These are phyloP conservation scores for Bradypodion pumilum DNA, from an alignment of 2,797 vertebrate genomes.

Conservation along the genomic window DNA sequence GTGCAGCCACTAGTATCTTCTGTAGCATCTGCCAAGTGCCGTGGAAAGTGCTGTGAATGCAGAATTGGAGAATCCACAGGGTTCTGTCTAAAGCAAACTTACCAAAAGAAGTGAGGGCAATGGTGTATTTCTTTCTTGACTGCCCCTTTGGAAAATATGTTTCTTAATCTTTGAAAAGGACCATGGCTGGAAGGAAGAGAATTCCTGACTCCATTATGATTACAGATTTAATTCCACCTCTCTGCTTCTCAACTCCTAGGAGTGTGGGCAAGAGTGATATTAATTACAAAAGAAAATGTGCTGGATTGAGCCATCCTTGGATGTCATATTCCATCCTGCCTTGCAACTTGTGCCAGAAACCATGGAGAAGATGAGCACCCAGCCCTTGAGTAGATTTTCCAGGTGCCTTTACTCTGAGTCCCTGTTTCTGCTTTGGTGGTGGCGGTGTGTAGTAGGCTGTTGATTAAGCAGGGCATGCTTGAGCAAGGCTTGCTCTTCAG, in stretches of 20 bases:
- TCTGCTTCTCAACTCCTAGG: neutral
- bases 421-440: neutral
- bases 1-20: constrained; percentile 1
- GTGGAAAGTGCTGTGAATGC: constrained; percentile 9
- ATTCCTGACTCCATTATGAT: neutral
- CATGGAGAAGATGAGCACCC: neutral
- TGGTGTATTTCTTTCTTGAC: neutral
- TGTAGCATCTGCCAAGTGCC: constrained; percentile 13
- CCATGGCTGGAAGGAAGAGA: no score
- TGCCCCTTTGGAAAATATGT: neutral
- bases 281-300: neutral
- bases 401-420: neutral
- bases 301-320: neutral
- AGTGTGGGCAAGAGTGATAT: neutral
- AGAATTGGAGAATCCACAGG: neutral
- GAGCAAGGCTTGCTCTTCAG: rapidly evolving
- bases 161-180: neutral
- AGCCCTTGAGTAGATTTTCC: neutral
- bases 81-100: neutral
- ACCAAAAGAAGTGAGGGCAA: neutral
- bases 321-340: neutral
- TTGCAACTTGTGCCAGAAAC: neutral
- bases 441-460: neutral
- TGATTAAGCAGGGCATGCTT: neutral
- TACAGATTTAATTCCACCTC: neutral